Conservation (phyloP, 37 sponge, comb jelly and placozoan species). For the Amphimedon queenslandica region DNA sequence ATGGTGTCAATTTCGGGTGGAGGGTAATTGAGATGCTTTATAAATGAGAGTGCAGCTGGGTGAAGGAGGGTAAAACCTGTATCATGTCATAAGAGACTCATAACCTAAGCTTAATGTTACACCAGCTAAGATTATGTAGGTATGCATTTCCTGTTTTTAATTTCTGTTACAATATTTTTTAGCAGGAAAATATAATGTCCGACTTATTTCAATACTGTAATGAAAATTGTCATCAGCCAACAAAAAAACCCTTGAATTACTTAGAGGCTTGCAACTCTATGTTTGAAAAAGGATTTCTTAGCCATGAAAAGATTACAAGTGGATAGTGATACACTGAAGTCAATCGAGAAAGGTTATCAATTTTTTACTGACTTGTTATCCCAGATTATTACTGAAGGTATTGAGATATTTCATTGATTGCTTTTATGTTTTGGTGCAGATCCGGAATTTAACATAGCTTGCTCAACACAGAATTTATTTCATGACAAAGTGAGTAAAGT, state of each 20-base stretch:
- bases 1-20: slow-evolving; percentile 5
- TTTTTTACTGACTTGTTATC: too few relatives aligned
- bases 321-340: not conserved
- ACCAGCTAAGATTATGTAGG: slow-evolving; percentile 26
- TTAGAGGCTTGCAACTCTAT: slow-evolving; percentile 13
- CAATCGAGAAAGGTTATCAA: too few relatives aligned
- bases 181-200: slow-evolving; percentile 2
- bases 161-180: not conserved
- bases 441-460: not conserved
- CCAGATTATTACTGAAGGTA: too few relatives aligned
- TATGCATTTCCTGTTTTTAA: not conserved
- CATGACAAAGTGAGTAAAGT: slow-evolving; percentile 16
- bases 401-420: too few relatives aligned
- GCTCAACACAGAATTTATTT: not conserved
- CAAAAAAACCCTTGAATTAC: not conserved
- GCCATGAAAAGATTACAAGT: not conserved
- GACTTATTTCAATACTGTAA: not conserved
- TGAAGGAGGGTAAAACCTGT: not conserved
- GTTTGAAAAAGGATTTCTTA: slow-evolving; percentile 17
- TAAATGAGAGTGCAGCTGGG: slow-evolving; percentile 3
- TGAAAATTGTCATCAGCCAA: not conserved
- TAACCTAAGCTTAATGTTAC: slow-evolving; percentile 15
- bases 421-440: not conserved
- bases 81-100: not conserved
- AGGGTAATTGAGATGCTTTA: not conserved